phyloP scores from a whole-genome alignment of 1,140 invertebrate genomes.

The Trissolcus basalis region DNA sequence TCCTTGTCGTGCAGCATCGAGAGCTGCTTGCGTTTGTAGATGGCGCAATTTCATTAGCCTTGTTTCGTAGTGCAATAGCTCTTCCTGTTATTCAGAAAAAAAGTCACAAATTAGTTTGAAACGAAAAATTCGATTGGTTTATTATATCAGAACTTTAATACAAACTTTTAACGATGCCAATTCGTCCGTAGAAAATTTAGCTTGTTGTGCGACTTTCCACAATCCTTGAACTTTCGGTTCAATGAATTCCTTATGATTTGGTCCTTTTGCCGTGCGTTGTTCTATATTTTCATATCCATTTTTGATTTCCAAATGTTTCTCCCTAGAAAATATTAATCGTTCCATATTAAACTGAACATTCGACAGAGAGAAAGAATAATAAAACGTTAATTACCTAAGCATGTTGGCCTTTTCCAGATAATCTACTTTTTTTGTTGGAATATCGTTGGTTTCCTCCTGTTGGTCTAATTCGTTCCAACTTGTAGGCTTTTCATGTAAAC shows the following conservation, averaged over 20 bases:
- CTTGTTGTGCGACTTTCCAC: constrained; percentile 87
- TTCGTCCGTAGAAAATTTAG: constrained; percentile 88
- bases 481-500: constrained; percentile 76
- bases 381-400: constrained; percentile 76
- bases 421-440: constrained; percentile 78
- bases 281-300: constrained; percentile 88
- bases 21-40: constrained; percentile 84
- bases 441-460: constrained; percentile 81
- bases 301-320: constrained; percentile 86
- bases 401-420: constrained; percentile 81
- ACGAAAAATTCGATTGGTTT: not conserved
- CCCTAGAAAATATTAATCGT: constrained; percentile 73
- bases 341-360: no score
- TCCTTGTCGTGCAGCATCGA: constrained; percentile 65
- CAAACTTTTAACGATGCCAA: constrained; percentile 87
- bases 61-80: constrained; percentile 91
- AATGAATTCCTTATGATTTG: constrained; percentile 88
- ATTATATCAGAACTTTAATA: constrained; percentile 4
- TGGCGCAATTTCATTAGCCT: constrained; percentile 88
- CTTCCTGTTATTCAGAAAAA: constrained; percentile 82
- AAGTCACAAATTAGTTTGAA: not conserved
- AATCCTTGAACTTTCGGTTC: constrained; percentile 92
- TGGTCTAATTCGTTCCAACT: constrained; percentile 78
- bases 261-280: constrained; percentile 83
- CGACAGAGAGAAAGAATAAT: no score